phyloP scores from a whole-genome alignment of 2,888 invertebrate species.

The Eristalis tenax region DNA sequence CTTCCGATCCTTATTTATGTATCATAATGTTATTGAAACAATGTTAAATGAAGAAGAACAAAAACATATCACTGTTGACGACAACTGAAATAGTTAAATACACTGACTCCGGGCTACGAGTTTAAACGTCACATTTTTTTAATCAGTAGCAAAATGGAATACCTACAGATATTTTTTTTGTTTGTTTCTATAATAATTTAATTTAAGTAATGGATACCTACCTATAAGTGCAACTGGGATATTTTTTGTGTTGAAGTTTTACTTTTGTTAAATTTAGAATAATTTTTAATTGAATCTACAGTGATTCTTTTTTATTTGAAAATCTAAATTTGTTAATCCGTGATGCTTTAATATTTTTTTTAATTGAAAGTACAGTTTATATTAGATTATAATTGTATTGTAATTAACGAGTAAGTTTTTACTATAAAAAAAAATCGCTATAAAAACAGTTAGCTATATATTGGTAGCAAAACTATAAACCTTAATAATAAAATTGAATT shows the following conservation, averaged over 20 bases:
- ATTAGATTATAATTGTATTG: slow-evolving; percentile 57
- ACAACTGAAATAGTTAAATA: slow-evolving; percentile 37
- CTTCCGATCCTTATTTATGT: slow-evolving; percentile 41
- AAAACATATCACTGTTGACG: slow-evolving; percentile 61
- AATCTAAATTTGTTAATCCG: slow-evolving; percentile 58
- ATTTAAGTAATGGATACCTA: neutral
- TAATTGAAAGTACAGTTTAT: slow-evolving; percentile 23
- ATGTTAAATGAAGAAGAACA: slow-evolving; percentile 19
- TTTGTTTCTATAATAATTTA: slow-evolving; percentile 1
- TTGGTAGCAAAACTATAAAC: slow-evolving; percentile 66
- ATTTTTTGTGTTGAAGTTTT: slow-evolving; percentile 63
- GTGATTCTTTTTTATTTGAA: slow-evolving; percentile 24
- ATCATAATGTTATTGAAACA: neutral
- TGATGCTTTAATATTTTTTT: slow-evolving; percentile 58
- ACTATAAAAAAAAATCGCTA: slow-evolving; percentile 60
- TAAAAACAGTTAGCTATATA: slow-evolving; percentile 57
- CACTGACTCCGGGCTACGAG: slow-evolving; percentile 2
- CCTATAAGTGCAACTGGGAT: slow-evolving; percentile 58
- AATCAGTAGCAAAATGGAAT: neutral
- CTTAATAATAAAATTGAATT: slow-evolving; percentile 63
- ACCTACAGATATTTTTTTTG: slow-evolving; percentile 8
- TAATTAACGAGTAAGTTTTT: slow-evolving; percentile 68
- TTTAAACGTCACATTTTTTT: slow-evolving; percentile 22
- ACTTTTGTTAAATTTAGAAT: slow-evolving; percentile 69
- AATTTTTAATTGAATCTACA: slow-evolving; percentile 57